Evolutionary conservation across 2,797 vertebrate genomes (phyloP).

Genomic region (Ciconia nigra): DNA sequence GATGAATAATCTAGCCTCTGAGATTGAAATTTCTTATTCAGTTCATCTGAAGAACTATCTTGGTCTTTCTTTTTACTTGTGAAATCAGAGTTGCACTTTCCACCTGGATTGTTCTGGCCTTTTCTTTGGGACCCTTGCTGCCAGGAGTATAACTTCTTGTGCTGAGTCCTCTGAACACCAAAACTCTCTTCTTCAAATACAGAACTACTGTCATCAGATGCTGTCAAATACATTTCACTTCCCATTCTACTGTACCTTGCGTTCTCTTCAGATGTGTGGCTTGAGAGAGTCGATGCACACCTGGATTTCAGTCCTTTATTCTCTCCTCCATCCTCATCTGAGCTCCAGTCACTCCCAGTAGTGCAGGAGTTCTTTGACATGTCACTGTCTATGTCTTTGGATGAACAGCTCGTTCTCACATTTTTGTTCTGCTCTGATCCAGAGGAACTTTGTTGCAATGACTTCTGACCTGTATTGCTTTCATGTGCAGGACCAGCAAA

Average conservation of each 20-base stretch:
- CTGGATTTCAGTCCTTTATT: conserved; percentile 69
- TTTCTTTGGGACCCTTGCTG: conserved; percentile 74
- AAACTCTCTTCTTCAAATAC: conserved; percentile 87
- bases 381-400: conserved; percentile 52
- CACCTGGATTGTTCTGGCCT: conserved; percentile 48
- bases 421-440: conserved; percentile 59
- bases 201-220: conserved; percentile 93
- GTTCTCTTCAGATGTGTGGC: conserved; percentile 81
- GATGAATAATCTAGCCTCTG: conserved; percentile 89
- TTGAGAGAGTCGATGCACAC: conserved; percentile 77
- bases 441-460: conserved; percentile 47
- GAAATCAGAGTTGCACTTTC: conserved; percentile 65
- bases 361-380: conserved; percentile 69
- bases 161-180: conserved; percentile 76
- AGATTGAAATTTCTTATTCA: conserved; percentile 89
- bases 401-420: conserved; percentile 39
- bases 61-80: conserved; percentile 68
- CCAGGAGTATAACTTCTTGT: conserved; percentile 73
- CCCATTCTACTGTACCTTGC: conserved; percentile 76
- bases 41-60: conserved; percentile 87
- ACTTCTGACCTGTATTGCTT: conserved; percentile 60
- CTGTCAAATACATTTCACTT: conserved; percentile 88
- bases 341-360: conserved; percentile 77
- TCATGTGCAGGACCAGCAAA: conserved; percentile 51
- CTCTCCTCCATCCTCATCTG: conserved; percentile 77